These are phyloP conservation scores for Oxyruncus cristatus DNA, from an alignment of 2,113 vertebrate genomes.

Conservation along the genomic window DNA sequence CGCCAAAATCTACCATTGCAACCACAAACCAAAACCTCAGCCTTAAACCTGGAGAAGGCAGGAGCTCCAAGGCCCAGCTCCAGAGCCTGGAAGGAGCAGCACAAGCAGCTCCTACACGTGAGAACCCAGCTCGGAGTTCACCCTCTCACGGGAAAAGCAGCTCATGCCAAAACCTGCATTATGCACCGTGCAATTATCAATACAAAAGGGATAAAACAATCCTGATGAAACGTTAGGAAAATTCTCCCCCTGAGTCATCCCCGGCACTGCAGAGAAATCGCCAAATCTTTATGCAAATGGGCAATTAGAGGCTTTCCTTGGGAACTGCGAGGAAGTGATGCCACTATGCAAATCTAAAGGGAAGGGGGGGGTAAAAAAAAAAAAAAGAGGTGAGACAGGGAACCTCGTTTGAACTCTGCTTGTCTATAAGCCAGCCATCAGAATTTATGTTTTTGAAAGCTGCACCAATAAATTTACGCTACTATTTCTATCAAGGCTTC, in stretches of 20 bases:
- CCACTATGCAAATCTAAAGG: slow-evolving; percentile 23
- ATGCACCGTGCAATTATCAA: neutral
- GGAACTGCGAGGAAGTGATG: slow-evolving; percentile 18
- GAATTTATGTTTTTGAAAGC: slow-evolving; percentile 12
- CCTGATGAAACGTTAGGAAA: slow-evolving; percentile 43
- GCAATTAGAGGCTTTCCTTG: slow-evolving; percentile 52
- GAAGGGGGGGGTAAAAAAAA: neutral
- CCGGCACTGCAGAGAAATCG: neutral
- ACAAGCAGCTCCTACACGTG: neutral
- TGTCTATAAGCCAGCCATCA: neutral
- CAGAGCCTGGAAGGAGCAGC: neutral
- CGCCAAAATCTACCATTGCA: neutral
- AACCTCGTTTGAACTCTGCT: slow-evolving; percentile 22
- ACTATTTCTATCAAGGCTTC: slow-evolving; percentile 41
- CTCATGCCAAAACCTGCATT: neutral
- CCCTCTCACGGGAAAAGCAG: slow-evolving; percentile 2
- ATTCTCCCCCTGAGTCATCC: slow-evolving; percentile 16
- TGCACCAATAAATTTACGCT: slow-evolving; percentile 20
- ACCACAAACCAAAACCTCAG: neutral
- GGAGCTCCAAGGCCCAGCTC: neutral
- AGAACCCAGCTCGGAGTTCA: slow-evolving; percentile 14
- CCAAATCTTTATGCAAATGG: slow-evolving; percentile 37
- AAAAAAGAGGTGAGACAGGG: neutral
- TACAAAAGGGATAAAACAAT: slow-evolving; percentile 39
- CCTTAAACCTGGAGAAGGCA: neutral